phyloP scores from a whole-genome alignment of 2,888 invertebrate species.

The Xiphydria camelus region DNA sequence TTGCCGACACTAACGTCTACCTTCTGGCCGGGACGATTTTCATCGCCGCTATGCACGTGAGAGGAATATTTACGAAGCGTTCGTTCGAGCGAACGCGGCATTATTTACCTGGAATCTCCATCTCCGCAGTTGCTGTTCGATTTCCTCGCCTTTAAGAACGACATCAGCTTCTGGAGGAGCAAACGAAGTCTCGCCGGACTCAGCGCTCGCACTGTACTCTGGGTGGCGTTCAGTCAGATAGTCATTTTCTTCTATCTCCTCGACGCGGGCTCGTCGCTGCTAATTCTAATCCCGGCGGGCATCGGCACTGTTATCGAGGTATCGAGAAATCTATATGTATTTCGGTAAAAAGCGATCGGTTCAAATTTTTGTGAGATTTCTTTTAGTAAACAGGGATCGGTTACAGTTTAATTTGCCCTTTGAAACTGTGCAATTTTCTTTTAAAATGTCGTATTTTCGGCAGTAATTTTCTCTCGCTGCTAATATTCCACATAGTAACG shows the following conservation, averaged over 20 bases:
- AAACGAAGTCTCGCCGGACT: constrained; percentile 86
- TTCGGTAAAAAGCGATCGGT: too few relatives aligned
- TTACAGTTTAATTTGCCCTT: too few relatives aligned
- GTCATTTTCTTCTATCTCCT: constrained; percentile 90
- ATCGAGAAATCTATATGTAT: too few relatives aligned
- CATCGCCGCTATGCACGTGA: constrained; percentile 91
- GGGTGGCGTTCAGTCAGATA: constrained; percentile 91
- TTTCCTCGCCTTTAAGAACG: constrained; percentile 97
- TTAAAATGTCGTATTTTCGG: too few relatives aligned
- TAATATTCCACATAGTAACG: too few relatives aligned
- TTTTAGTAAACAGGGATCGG: too few relatives aligned
- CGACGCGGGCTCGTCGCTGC: constrained; percentile 88
- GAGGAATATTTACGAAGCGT: constrained; percentile 49
- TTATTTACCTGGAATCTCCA: constrained; percentile 6
- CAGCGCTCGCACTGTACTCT: constrained; percentile 85
- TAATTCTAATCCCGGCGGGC: constrained; percentile 85
- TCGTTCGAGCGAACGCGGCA: constrained; percentile 2
- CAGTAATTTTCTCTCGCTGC: too few relatives aligned
- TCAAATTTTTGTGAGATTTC: too few relatives aligned
- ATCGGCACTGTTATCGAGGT: constrained; percentile 90
- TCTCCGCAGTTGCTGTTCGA: constrained; percentile 86
- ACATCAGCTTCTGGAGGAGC: constrained; percentile 91
- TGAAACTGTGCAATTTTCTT: too few relatives aligned
- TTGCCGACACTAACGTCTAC: constrained; percentile 93
- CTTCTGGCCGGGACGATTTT: constrained; percentile 86